Conservation (phyloP, 1,140 invertebrate species). For the Heliothis subflexa region DNA sequence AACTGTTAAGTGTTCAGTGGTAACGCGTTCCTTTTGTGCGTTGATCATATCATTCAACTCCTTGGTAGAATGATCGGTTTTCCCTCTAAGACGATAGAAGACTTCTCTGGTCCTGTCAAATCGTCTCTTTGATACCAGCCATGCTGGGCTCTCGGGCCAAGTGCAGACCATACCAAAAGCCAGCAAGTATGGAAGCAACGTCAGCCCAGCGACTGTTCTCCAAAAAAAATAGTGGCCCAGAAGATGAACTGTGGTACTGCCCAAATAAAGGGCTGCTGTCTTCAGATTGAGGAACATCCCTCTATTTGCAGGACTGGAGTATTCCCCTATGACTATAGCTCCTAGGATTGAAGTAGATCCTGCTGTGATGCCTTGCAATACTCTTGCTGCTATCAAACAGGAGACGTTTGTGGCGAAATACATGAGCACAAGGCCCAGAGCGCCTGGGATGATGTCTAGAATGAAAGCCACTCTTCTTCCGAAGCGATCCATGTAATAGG, state of each 20-base stretch:
- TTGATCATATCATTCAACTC: slow-evolving; percentile 66
- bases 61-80: slow-evolving; percentile 51
- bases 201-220: slow-evolving; percentile 65
- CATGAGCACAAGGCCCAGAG: slow-evolving; percentile 65
- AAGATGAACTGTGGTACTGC: slow-evolving; percentile 67
- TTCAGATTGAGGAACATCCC: slow-evolving; percentile 76
- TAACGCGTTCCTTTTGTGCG: slow-evolving; percentile 62
- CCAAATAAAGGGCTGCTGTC: slow-evolving; percentile 66
- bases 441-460: slow-evolving; percentile 61
- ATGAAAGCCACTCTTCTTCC: slow-evolving; percentile 61
- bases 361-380: slow-evolving; percentile 63
- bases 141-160: slow-evolving; percentile 74
- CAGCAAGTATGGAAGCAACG: slow-evolving; percentile 56
- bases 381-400: slow-evolving; percentile 61
- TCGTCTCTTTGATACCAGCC: slow-evolving; percentile 64
- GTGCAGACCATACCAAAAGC: slow-evolving; percentile 62
- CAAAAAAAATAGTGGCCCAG: slow-evolving; percentile 64
- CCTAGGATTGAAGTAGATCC: slow-evolving; percentile 66
- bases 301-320: slow-evolving; percentile 65
- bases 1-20: slow-evolving; percentile 3
- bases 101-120: slow-evolving; percentile 65
- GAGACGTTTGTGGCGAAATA: slow-evolving; percentile 62
- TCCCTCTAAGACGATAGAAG: slow-evolving; percentile 69
- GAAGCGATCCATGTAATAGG: slow-evolving; percentile 67
- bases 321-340: slow-evolving; percentile 76